phyloP scores from a whole-genome alignment of 2,888 invertebrate species.

The Phyllotreta striolata region DNA sequence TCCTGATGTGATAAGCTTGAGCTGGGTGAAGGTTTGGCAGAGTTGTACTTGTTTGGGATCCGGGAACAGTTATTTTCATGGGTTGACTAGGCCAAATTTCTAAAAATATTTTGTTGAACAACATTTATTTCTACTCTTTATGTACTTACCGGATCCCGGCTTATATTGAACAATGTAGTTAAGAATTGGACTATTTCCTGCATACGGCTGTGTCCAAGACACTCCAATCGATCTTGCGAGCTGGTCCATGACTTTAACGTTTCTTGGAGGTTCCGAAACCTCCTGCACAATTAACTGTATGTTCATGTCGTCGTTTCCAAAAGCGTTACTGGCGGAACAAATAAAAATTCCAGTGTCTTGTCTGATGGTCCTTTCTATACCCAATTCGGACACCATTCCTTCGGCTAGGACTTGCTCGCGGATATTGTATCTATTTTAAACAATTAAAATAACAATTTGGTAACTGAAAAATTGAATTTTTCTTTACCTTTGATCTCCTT shows the following conservation, averaged over 20 bases:
- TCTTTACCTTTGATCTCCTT: constrained; percentile 66
- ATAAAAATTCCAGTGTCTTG: constrained; percentile 90
- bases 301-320: constrained; percentile 89
- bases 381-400: constrained; percentile 85
- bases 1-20: constrained; percentile 85
- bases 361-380: constrained; percentile 83
- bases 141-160: constrained; percentile 73
- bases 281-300: constrained; percentile 91
- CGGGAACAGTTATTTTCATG: constrained; percentile 81
- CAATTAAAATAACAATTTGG: constrained; percentile 41
- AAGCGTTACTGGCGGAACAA: constrained; percentile 87
- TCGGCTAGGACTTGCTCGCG: constrained; percentile 80
- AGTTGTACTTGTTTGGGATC: constrained; percentile 82
- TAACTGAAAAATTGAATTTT: neutral
- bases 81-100: constrained; percentile 86
- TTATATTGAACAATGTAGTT: constrained; percentile 91
- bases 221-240: constrained; percentile 84
- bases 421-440: constrained; percentile 69
- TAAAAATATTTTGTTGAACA: constrained; percentile 52
- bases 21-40: constrained; percentile 85
- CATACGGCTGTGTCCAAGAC: constrained; percentile 89
- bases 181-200: constrained; percentile 87
- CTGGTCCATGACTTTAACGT: constrained; percentile 84
- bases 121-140: constrained; percentile 35
- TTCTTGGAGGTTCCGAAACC: constrained; percentile 89